Conservation (phyloP, 2,888 invertebrate genomes). For the Helobdella robusta region DNA sequence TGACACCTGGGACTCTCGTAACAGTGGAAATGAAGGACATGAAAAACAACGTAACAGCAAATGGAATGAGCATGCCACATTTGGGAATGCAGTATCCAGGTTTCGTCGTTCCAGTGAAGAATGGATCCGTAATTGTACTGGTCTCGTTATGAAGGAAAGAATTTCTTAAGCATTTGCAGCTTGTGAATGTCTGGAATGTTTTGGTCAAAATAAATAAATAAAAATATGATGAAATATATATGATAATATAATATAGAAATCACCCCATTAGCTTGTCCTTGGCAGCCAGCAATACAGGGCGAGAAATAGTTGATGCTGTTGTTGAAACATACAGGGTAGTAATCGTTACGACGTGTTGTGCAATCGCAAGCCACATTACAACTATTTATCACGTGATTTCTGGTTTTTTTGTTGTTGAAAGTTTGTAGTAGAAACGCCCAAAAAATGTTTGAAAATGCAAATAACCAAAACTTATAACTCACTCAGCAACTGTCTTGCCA, state of each 20-base stretch:
- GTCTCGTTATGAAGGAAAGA: not conserved
- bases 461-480: too few species aligned
- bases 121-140: not conserved
- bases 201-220: too few species aligned
- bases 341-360: constrained; percentile 18
- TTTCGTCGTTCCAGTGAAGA: constrained; percentile 16
- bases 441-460: too few species aligned
- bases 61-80: constrained; percentile 30
- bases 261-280: constrained; percentile 23
- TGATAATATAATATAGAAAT: too few species aligned
- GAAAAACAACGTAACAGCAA: constrained; percentile 25
- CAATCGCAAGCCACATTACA: constrained; percentile 30
- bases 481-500: not conserved
- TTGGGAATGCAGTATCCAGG: constrained; percentile 26
- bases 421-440: too few species aligned
- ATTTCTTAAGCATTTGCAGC: constrained; percentile 18
- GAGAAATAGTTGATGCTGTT: constrained; percentile 32
- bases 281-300: constrained; percentile 32
- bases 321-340: constrained; percentile 30
- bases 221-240: too few species aligned
- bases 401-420: constrained; percentile 13
- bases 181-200: constrained; percentile 20
- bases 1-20: constrained; percentile 28
- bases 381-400: constrained; percentile 23
- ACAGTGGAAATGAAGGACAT: constrained; percentile 25